phyloP scores from a whole-genome alignment of 2,888 invertebrate genomes.

The Branchellion lobata region DNA sequence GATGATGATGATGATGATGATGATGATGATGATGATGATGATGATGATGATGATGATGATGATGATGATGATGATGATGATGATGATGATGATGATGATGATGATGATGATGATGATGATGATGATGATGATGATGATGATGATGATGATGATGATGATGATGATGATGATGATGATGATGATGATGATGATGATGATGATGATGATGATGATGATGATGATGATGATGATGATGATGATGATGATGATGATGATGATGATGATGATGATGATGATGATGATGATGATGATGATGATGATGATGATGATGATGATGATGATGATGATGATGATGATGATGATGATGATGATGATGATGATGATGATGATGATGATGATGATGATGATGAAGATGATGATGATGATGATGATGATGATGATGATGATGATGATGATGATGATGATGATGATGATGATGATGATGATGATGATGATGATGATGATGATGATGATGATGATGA shows the following conservation, averaged over 20 bases:
- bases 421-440: constrained; percentile 9
- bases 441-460: constrained; percentile 1
- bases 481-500: constrained; percentile 21
- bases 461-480: constrained; percentile 21
- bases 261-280: too few species aligned
- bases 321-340: constrained; percentile 43
- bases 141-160: background rate
- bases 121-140: constrained; percentile 6
- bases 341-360: constrained; percentile 33
- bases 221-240: constrained; percentile 2
- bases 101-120: background rate
- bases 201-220: background rate
- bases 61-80: background rate
- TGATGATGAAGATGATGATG: background rate
- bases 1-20: background rate
- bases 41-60: background rate
- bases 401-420: background rate
- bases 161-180: constrained; percentile 9
- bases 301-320: constrained; percentile 43
- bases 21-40: constrained; percentile 6
- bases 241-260: constrained; percentile 26
- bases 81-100: background rate
- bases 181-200: background rate
- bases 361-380: background rate
- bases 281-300: constrained; percentile 13